Percentiles rank a stretch among this genome's conserved stretches.
Conservation (phyloP, 2,113 vertebrate species). For the Odobenus rosmarus region DNA sequence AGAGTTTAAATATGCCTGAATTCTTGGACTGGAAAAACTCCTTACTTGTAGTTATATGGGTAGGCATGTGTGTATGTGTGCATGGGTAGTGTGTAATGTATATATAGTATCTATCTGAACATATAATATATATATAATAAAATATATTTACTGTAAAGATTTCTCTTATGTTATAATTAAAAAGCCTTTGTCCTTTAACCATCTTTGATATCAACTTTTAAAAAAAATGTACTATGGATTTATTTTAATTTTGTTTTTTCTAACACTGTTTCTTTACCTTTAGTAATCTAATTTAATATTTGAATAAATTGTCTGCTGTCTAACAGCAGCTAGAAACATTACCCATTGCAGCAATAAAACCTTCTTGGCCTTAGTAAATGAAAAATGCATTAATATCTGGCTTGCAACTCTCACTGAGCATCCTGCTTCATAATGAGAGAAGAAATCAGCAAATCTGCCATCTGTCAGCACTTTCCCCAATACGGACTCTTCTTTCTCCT, state of each 20-base stretch:
- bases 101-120: background rate
- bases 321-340: slow-evolving; percentile 59
- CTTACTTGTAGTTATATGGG: background rate
- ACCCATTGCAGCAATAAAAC: slow-evolving; percentile 69
- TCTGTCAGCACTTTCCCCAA: slow-evolving; percentile 70
- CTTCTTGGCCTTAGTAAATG: slow-evolving; percentile 50
- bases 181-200: background rate
- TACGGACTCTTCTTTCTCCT: background rate
- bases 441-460: slow-evolving; percentile 40
- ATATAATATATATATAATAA: background rate
- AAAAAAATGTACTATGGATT: background rate
- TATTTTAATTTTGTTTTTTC: slow-evolving; percentile 39
- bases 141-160: background rate
- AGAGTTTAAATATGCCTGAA: background rate
- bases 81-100: background rate
- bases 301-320: slow-evolving; percentile 54
- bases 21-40: background rate
- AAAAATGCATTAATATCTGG: slow-evolving; percentile 69
- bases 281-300: slow-evolving; percentile 51
- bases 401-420: slow-evolving; percentile 55
- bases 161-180: background rate
- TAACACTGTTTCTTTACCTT: slow-evolving; percentile 37
- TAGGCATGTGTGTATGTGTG: background rate
- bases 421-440: slow-evolving; percentile 60
- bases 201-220: background rate